Evolutionary conservation across 2,888 invertebrate genomes (phyloP), one percentile per base, ranked within the genome.

Genomic region (Andrena fulva): DNA sequence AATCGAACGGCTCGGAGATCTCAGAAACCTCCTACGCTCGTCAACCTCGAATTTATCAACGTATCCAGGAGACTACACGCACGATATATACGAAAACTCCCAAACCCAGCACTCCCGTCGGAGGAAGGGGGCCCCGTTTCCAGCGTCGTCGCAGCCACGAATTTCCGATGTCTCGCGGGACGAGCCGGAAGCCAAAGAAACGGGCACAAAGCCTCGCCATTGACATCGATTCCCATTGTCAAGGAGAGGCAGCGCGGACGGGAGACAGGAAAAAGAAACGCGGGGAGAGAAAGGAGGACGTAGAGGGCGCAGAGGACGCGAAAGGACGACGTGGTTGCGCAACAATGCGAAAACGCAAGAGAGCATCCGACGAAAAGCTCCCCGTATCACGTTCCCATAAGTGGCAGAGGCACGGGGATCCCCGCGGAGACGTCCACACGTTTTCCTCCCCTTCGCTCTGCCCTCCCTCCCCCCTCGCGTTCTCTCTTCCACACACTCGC

Each of bases 321-420:
- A 78, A 67, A 82, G 85, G 72, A 77, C 84, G 85, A 79, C 86
- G 85, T 80, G 85, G 89, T 91, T 91, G 89, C 91, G 89, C 88
- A 91, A 92, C 92, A 92, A 91, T 91, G 89, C 87, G 87, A 91
- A 91, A 90, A 88, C 85, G 89, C 89, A 91, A 92, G 90, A 91
- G 91, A 91, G 89, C 91, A 91, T 87, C 90, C 88, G 80, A 90
- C 87, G 88, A 89, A 88, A 88, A 89, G 88, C 89, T 86, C 69
- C 52, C 52, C 87, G 87, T 90, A 91, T 90, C 89, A 86, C 88
- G 89, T 92, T 92, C 92, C 91, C 91, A 91, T 92, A 89, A 90
- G 90, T 91, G 89, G 88, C 90, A 86, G 89, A 59, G 52, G 82
- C 72, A 29, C 60, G 82, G 77, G 80, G 80, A 83, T 86, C 88